phyloP scores from a whole-genome alignment of 2,113 vertebrate genomes.

The Hydrolagus affinis region DNA sequence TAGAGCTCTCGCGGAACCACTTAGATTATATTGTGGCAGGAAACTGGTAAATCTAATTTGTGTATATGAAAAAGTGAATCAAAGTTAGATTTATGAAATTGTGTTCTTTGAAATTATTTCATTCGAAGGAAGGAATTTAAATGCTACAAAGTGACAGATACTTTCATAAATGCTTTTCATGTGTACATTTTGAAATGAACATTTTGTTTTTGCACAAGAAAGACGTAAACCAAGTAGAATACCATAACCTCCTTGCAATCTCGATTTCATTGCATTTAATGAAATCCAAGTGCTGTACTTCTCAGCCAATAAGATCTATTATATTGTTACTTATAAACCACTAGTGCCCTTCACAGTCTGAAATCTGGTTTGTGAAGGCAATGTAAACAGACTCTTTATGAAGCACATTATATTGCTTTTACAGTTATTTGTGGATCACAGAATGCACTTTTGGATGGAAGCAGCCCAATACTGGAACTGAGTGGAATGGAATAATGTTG shows the following conservation, averaged over 20 bases:
- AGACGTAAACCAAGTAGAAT: not conserved
- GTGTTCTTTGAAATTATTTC: not conserved
- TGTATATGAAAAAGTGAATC: not conserved
- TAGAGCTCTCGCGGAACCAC: not conserved
- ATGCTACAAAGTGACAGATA: not conserved
- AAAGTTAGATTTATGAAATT: not conserved
- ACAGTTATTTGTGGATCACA: not conserved
- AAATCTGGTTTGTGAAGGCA: not conserved
- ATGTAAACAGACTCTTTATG: not conserved
- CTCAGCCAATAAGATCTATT: not conserved
- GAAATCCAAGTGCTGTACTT: not conserved
- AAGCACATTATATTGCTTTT: not conserved
- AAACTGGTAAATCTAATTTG: not conserved
- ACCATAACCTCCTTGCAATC: not conserved
- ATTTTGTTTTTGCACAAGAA: not conserved
- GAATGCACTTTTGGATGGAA: not conserved
- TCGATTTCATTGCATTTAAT: not conserved
- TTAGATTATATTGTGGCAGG: not conserved
- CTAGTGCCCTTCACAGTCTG: not conserved
- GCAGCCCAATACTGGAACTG: not conserved
- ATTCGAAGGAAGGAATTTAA: not conserved
- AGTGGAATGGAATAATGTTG: not conserved
- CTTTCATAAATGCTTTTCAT: not conserved
- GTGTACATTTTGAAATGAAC: not conserved
- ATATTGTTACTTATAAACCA: not conserved